Evolutionary conservation across 1,140 invertebrate genomes (phyloP).

Genomic region (Reticulitermes speratus): DNA sequence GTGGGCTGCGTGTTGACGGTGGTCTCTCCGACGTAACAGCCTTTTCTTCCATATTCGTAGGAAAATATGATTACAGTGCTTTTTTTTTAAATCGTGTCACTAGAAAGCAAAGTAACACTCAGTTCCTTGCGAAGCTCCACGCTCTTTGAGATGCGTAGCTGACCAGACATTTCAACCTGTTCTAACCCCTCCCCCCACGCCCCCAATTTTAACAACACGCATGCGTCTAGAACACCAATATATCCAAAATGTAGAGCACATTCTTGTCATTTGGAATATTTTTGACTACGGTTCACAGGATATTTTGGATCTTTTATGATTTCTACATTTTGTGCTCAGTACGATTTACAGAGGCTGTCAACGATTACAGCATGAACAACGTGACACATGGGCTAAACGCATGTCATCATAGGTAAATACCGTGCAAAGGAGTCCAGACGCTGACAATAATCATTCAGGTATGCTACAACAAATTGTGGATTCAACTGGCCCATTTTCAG

Average conservation of each 20-base stretch:
- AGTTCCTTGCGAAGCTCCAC: not conserved
- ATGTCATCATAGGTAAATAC: too few species aligned
- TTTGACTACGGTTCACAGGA: not conserved
- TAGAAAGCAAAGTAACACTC: not conserved
- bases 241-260: not conserved
- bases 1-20: not conserved
- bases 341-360: not conserved
- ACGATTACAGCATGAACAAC: not conserved
- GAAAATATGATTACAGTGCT: too few species aligned
- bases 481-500: not conserved
- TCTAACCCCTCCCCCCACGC: not conserved
- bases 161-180: constrained; percentile 1
- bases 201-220: not conserved
- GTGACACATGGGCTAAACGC: too few species aligned
- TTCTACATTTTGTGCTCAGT: not conserved
- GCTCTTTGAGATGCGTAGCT: not conserved
- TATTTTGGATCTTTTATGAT: not conserved
- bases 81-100: too few species aligned
- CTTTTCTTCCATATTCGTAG: not conserved
- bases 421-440: too few species aligned
- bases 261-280: not conserved
- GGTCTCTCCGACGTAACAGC: not conserved
- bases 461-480: not conserved
- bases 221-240: not conserved
- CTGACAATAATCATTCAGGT: not conserved